These are phyloP conservation scores for Trachymyrmex septentrionalis DNA, from an alignment of 1,140 invertebrate species.

Conservation along the genomic window DNA sequence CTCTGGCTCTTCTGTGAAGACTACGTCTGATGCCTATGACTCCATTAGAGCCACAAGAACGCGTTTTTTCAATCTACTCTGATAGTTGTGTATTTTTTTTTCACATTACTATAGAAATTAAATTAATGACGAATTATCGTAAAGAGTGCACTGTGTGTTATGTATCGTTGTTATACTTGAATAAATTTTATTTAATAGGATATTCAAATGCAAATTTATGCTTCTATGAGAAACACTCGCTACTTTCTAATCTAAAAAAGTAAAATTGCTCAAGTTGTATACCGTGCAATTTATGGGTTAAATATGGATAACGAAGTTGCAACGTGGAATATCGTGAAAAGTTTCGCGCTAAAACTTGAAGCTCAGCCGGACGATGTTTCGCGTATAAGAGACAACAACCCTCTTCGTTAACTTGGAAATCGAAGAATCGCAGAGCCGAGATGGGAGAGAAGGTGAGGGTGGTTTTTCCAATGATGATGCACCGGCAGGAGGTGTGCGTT, in stretches of 20 bases:
- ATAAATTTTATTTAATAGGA: background rate
- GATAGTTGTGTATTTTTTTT: background rate
- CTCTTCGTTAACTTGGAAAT: constrained; percentile 67
- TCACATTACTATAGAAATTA: background rate
- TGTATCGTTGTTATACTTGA: background rate
- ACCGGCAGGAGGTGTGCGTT: constrained; percentile 63
- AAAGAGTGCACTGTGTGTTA: background rate
- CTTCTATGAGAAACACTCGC: background rate
- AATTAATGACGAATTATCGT: constrained; percentile 7
- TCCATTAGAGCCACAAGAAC: constrained; percentile 58
- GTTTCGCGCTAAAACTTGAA: constrained; percentile 46
- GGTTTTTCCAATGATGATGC: constrained; percentile 72
- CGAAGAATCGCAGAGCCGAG: constrained; percentile 55
- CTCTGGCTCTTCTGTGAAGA: constrained; percentile 53
- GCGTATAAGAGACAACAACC: constrained; percentile 3
- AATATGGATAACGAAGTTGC: constrained; percentile 60
- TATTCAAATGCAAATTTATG: constrained; percentile 18
- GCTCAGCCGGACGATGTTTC: constrained; percentile 13
- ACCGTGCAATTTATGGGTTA: constrained; percentile 44
- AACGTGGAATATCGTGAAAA: constrained; percentile 28
- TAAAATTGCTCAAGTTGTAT: constrained; percentile 39
- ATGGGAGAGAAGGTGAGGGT: constrained; percentile 38
- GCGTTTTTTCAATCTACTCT: constrained; percentile 53
- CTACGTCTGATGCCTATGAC: constrained; percentile 44
- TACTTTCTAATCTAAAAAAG: constrained; percentile 37